phyloP scores from a whole-genome alignment of 2,888 invertebrate species.

The Ypsolopha sequella region DNA sequence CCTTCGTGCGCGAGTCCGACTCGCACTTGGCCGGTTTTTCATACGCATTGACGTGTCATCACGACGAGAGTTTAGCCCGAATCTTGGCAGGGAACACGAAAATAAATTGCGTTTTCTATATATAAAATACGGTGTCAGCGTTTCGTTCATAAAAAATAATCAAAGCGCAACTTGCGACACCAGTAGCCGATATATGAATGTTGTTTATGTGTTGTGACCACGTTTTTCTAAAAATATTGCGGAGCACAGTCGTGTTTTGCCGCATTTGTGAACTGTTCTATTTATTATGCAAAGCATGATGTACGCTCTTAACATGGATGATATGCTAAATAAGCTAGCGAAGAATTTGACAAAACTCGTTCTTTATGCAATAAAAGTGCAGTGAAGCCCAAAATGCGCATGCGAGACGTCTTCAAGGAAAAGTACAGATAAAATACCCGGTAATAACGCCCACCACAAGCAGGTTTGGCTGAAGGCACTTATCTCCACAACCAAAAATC shows the following conservation, averaged over 20 bases:
- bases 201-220: too few species aligned
- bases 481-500: neutral
- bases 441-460: neutral
- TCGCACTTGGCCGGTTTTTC: too few species aligned
- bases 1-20: too few species aligned
- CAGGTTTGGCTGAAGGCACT: neutral
- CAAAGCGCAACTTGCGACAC: neutral
- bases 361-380: too few species aligned
- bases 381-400: neutral
- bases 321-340: too few species aligned
- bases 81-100: slow-evolving; percentile 1
- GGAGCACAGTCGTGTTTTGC: too few species aligned
- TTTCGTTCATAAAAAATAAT: neutral
- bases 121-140: neutral
- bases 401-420: neutral
- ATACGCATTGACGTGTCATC: neutral
- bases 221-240: too few species aligned
- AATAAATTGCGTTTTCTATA: neutral
- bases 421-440: neutral
- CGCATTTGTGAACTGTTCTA: too few species aligned
- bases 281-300: too few species aligned
- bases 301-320: too few species aligned
- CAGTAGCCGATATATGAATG: neutral
- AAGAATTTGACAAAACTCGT: too few species aligned
- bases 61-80: neutral